Conservation (phyloP, 2,888 invertebrate species). For the Ornithoptera alexandrae region DNA sequence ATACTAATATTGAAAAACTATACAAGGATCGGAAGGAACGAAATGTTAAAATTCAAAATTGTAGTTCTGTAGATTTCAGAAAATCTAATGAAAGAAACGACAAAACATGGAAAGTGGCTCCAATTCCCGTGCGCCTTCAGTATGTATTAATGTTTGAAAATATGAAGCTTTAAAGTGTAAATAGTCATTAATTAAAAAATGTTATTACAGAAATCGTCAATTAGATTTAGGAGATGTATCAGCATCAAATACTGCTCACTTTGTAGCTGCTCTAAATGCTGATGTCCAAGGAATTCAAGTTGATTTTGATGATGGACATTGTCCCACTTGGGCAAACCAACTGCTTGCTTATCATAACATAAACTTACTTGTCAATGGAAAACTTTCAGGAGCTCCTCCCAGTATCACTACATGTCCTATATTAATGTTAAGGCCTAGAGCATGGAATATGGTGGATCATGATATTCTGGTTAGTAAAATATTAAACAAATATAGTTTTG, state of each 20-base stretch:
- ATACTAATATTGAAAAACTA: conserved; percentile 69
- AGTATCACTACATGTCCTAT: conserved; percentile 79
- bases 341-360: conserved; percentile 82
- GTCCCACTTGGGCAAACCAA: conserved; percentile 86
- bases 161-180: not conserved
- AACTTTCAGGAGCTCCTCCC: conserved; percentile 71
- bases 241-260: conserved; percentile 80
- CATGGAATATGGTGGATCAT: conserved; percentile 87
- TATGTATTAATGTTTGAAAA: conserved; percentile 44
- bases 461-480: conserved; percentile 73
- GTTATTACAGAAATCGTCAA: conserved; percentile 72
- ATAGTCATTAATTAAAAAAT: not conserved
- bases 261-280: conserved; percentile 75
- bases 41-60: conserved; percentile 51
- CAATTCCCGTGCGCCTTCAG: conserved; percentile 78
- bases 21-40: conserved; percentile 63
- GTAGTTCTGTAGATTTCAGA: conserved; percentile 60
- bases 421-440: conserved; percentile 84
- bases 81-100: conserved; percentile 63
- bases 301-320: conserved; percentile 87
- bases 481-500: not conserved
- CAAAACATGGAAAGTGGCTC: conserved; percentile 79
- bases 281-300: conserved; percentile 82
- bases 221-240: conserved; percentile 84
- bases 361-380: conserved; percentile 74